Conservation (phyloP, 2,113 vertebrate genomes). For the Oostethus manadensis region DNA sequence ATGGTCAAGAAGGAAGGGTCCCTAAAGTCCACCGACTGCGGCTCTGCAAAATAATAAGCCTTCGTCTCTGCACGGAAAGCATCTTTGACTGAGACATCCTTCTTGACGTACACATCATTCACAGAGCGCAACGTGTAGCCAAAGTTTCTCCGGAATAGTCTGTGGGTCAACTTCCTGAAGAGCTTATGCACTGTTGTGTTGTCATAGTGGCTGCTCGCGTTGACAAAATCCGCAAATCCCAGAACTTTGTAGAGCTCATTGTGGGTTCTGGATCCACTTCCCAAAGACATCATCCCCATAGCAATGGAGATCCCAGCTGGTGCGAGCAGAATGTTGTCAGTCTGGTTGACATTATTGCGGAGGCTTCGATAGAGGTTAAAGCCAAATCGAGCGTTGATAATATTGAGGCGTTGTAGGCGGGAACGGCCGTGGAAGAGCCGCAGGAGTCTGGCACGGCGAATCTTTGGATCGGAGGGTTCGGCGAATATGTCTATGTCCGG, state of each 20-base stretch:
- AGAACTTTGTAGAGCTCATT: slow-evolving; percentile 78
- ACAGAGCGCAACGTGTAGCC: slow-evolving; percentile 87
- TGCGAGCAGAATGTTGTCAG: slow-evolving; percentile 87
- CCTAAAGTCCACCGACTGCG: slow-evolving; percentile 83
- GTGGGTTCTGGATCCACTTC: slow-evolving; percentile 73
- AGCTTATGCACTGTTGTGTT: slow-evolving; percentile 87
- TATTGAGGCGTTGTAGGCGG: slow-evolving; percentile 88
- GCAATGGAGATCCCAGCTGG: slow-evolving; percentile 92
- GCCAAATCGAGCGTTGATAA: slow-evolving; percentile 85
- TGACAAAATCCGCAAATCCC: slow-evolving; percentile 86
- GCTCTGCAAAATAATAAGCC: slow-evolving; percentile 87
- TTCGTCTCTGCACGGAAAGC: slow-evolving; percentile 78
- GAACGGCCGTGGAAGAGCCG: slow-evolving; percentile 85
- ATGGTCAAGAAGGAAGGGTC: slow-evolving; percentile 80
- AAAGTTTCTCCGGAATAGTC: slow-evolving; percentile 93
- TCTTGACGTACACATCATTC: slow-evolving; percentile 85
- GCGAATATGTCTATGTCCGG: slow-evolving; percentile 74
- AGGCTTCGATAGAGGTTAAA: slow-evolving; percentile 87
- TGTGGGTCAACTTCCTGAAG: slow-evolving; percentile 89
- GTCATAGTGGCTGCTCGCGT: slow-evolving; percentile 87
- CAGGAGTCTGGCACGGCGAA: slow-evolving; percentile 77
- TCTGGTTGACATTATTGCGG: slow-evolving; percentile 74
- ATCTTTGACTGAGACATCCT: slow-evolving; percentile 69
- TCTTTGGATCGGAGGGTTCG: slow-evolving; percentile 72
- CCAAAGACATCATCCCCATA: slow-evolving; percentile 92